Evolutionary conservation across 1,140 invertebrate species (phyloP).

Genomic region (Ceratoteleas bidentatus): DNA sequence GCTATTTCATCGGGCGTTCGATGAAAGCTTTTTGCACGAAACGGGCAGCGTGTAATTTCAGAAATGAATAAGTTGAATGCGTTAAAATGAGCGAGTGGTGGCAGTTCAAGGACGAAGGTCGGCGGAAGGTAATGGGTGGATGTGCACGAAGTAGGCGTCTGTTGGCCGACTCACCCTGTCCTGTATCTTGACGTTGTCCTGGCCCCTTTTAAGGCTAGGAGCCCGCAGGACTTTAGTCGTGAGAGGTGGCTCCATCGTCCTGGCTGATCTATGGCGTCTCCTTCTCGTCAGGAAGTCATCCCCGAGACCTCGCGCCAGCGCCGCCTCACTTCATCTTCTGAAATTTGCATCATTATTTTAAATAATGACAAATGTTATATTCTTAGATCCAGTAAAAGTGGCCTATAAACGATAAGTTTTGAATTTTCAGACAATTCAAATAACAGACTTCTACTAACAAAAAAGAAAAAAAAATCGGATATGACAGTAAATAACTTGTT

Average conservation of each 20-base stretch:
- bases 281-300: conserved; percentile 73
- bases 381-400: no score
- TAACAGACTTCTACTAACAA: no score
- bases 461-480: no score
- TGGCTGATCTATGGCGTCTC: conserved; percentile 22
- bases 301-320: conserved; percentile 21
- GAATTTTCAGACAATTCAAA: no score
- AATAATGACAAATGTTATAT: no score
- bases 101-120: conserved; percentile 26
- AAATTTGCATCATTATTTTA: background rate
- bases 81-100: conserved; percentile 15
- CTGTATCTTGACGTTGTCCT: conserved; percentile 86
- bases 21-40: background rate
- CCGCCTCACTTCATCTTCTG: conserved; percentile 68
- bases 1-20: background rate
- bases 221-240: conserved; percentile 84
- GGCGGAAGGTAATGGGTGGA: background rate
- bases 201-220: conserved; percentile 87
- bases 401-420: no score
- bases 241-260: conserved; percentile 76
- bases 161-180: conserved; percentile 85
- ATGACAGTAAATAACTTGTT: no score
- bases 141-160: background rate
- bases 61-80: conserved; percentile 20
- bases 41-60: background rate